A percentile compares a stretch with the other conserved stretches of the same genome.
Evolutionary conservation across 1,140 invertebrate genomes (phyloP).

Genomic region (Propsilocerus akamusi): DNA sequence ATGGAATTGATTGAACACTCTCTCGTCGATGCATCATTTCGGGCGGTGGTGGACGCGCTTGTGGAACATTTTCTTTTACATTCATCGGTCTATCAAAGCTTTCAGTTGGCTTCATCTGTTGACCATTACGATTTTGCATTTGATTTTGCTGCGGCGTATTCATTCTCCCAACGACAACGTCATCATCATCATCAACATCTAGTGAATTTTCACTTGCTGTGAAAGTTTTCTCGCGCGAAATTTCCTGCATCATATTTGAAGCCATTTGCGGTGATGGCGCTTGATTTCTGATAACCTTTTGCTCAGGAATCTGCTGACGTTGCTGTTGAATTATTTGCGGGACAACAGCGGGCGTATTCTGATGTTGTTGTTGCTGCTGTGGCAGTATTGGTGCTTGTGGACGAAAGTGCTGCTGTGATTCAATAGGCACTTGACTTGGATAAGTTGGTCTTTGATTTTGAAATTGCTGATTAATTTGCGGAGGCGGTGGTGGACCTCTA

Average conservation of each 20-base stretch:
- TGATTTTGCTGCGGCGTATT: constrained; percentile 15
- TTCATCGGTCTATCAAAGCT: constrained; percentile 14
- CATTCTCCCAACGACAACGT: constrained; percentile 21
- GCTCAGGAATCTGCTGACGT: constrained; percentile 14
- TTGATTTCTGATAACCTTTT: constrained; percentile 10
- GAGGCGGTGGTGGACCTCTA: neutral
- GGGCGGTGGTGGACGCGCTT: neutral
- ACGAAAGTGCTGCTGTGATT: constrained; percentile 10
- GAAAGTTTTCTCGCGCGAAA: constrained; percentile 14
- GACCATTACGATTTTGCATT: constrained; percentile 6
- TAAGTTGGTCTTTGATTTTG: constrained; percentile 10
- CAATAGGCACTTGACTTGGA: constrained; percentile 1
- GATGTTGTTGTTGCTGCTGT: constrained; percentile 14
- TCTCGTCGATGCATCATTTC: neutral
- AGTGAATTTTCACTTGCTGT: constrained; percentile 12
- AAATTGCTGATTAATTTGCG: constrained; percentile 6
- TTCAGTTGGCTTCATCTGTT: constrained; percentile 5
- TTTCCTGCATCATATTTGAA: constrained; percentile 13
- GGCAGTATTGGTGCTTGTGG: constrained; percentile 19
- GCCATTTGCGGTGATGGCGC: constrained; percentile 9
- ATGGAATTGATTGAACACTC: constrained; percentile 4
- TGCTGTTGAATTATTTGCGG: constrained; percentile 9
- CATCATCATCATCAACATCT: constrained; percentile 16
- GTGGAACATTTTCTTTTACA: neutral
- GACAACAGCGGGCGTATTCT: constrained; percentile 15